These are phyloP conservation scores for Sorex fumeus DNA, from an alignment of 2,113 vertebrate species.

Conservation along the genomic window DNA sequence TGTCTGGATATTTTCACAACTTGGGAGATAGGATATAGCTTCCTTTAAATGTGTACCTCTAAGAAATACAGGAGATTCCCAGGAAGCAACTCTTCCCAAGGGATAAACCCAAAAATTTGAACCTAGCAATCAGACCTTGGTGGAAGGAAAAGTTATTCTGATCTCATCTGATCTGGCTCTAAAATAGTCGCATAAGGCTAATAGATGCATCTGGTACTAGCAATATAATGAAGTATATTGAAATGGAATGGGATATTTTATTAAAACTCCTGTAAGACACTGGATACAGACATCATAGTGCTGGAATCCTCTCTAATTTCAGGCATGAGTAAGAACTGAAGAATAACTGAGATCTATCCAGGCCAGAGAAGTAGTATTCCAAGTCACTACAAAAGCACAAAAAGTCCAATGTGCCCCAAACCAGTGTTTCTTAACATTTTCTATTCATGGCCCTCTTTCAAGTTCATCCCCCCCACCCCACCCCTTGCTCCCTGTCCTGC, in stretches of 20 bases:
- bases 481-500: too few relatives aligned
- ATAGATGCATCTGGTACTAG: background rate
- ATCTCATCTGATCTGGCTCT: background rate
- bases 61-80: background rate
- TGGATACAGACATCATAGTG: background rate
- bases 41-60: background rate
- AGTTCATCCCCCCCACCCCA: too few relatives aligned
- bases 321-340: background rate
- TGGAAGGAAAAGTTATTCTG: conserved; percentile 24
- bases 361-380: background rate
- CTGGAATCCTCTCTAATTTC: background rate
- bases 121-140: background rate
- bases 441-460: too few relatives aligned
- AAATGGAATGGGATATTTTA: conserved; percentile 42
- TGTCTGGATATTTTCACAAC: background rate
- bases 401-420: too few relatives aligned
- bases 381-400: too few relatives aligned
- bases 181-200: conserved; percentile 6
- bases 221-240: background rate
- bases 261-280: background rate
- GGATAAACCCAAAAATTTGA: background rate
- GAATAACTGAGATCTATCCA: background rate
- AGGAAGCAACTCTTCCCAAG: conserved; percentile 1
- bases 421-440: too few relatives aligned
- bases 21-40: too few relatives aligned